Percentiles rank a stretch among this genome's conserved stretches.
Conservation (phyloP, 1,140 invertebrate genomes). For the Platyura marginata region DNA sequence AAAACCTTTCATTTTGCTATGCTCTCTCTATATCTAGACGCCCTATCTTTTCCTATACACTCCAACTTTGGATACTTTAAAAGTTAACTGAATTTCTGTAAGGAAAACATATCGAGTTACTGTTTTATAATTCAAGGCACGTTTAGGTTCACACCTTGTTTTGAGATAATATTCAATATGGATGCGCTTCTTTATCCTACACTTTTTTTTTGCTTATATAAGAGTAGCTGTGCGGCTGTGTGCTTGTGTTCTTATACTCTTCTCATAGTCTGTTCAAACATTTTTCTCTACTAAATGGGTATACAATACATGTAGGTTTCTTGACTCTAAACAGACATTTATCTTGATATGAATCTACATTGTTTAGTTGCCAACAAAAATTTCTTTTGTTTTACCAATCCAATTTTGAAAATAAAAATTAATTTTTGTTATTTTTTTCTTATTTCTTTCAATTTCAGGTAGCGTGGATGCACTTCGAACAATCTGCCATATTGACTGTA, state of each 20-base stretch:
- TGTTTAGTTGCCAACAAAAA: not conserved
- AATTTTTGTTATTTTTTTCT: not conserved
- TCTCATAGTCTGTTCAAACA: too few species aligned
- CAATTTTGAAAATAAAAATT: too few species aligned
- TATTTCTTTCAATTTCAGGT: constrained; percentile 41
- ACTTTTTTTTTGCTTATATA: not conserved
- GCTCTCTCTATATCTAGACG: too few species aligned
- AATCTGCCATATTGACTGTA: constrained; percentile 80
- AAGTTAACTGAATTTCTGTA: not conserved
- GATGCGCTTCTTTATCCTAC: not conserved
- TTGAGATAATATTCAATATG: not conserved
- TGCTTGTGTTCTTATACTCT: too few species aligned
- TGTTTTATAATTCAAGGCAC: not conserved
- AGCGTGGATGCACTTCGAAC: constrained; percentile 89
- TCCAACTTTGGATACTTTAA: not conserved
- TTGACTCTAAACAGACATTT: too few species aligned
- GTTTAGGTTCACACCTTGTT: not conserved
- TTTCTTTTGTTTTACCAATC: too few species aligned
- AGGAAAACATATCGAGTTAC: not conserved
- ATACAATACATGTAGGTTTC: too few species aligned
- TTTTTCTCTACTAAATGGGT: too few species aligned
- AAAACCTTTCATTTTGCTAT: too few species aligned
- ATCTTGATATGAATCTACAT: not conserved
- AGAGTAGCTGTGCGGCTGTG: too few species aligned
- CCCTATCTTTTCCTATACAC: too few species aligned